Evolutionary conservation across 2,888 invertebrate species (phyloP), one percentile per base, ranked within the genome.

Genomic region (Macrophya alboannulata): DNA sequence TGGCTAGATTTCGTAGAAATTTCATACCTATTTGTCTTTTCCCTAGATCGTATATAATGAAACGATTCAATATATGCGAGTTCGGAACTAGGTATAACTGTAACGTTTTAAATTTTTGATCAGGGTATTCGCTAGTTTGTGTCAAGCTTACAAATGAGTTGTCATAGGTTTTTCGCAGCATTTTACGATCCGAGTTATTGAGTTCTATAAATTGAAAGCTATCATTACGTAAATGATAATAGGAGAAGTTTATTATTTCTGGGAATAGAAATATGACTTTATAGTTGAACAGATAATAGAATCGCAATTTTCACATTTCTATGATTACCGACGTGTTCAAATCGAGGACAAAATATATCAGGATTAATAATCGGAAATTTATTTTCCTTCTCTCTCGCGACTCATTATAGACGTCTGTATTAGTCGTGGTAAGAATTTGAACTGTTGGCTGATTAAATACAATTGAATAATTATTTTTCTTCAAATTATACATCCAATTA

Each of bases 21-120:
- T 9, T 40, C 10, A 45, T 74, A 21, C 45, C n/a, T n/a, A 17
- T 74, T 4, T 45, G 15, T 62, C 15, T 45, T 17, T 37, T 15
- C 21, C 0, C n/a, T 37, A 45, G 45, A 21, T 43, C 45, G n/a
- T 40, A 71, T 40, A 71, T 17, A 40, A 45, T 43, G 1, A 45
- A 43, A 45, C 15, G 21, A 43, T 74, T 21, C 9, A 74, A 45
- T 25, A 45, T 25, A 12, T 45, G 21, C 72, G 1, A 43, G 45
- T 45, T 74, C 10, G 45, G 10, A 43, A 43, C 15, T 72, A 21
- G 21, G 45, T 74, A 45, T 74, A 74, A 74, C 45, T 74, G 45
- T 74, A 74, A 45, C 72, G 45, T 25, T 31, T 74, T 43, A 31
- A 74, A 74, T 74, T 45, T 21, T 74, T 74, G n/a, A 45, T 21